phyloP scores from a whole-genome alignment of 2,888 invertebrate species.

The Pachydiplax longipennis region DNA sequence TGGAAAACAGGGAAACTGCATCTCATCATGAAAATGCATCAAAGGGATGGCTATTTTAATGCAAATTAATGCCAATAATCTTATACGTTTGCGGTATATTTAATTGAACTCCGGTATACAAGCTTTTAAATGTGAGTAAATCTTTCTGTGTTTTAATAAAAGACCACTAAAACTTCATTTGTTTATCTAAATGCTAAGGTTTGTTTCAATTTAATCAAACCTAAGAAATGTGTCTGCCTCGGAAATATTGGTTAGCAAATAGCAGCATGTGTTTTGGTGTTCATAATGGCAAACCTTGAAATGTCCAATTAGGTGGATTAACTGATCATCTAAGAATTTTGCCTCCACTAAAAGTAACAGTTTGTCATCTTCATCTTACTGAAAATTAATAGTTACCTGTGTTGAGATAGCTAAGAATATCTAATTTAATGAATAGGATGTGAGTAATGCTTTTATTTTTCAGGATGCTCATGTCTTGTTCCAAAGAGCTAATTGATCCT shows the following conservation, averaged over 20 bases:
- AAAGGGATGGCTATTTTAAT: neutral
- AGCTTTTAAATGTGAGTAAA: conserved; percentile 12
- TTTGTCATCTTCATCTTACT: neutral
- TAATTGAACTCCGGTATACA: neutral
- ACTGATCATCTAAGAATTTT: neutral
- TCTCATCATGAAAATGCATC: neutral
- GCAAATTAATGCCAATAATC: neutral
- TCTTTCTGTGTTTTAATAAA: neutral
- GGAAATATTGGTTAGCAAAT: neutral
- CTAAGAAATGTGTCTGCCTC: neutral
- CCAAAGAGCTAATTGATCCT: neutral
- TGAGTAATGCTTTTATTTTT: neutral
- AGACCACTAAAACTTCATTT: conserved; percentile 5
- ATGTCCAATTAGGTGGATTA: neutral
- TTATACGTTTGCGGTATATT: neutral
- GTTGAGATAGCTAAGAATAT: neutral
- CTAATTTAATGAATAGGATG: no score
- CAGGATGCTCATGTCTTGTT: neutral
- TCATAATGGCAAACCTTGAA: neutral
- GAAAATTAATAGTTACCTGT: neutral
- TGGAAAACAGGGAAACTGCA: neutral
- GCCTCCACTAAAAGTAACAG: neutral
- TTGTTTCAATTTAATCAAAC: neutral
- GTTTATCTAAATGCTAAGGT: neutral
- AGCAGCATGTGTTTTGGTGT: neutral